phyloP scores from a whole-genome alignment of 2,888 invertebrate species.

The Macroteleia sp. region DNA sequence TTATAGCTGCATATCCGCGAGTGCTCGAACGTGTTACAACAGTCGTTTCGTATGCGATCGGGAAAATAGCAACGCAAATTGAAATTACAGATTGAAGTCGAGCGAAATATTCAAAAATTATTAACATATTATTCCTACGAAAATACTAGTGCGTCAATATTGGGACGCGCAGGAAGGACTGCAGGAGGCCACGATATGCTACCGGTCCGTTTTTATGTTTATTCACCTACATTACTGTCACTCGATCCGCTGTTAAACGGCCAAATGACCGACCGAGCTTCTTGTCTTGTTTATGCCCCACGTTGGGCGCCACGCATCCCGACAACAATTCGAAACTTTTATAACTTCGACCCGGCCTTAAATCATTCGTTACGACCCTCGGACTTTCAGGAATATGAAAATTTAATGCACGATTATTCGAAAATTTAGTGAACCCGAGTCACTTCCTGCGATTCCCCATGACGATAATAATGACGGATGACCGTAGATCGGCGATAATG shows the following conservation, averaged over 20 bases:
- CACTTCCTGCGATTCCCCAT: conserved; percentile 20
- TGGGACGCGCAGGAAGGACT: conserved; percentile 44
- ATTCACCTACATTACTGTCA: conserved; percentile 78
- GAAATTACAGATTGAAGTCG: conserved; percentile 59
- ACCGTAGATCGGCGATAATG: conserved; percentile 35
- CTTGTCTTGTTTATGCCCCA: conserved; percentile 63
- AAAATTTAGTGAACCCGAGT: conserved; percentile 27
- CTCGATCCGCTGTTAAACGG: conserved; percentile 79
- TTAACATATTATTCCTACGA: not conserved
- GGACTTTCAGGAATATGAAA: conserved; percentile 47
- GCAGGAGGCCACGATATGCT: conserved; percentile 70
- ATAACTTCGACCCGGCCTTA: conserved; percentile 16
- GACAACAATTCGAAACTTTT: conserved; percentile 35
- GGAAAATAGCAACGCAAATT: conserved; percentile 67
- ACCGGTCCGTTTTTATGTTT: conserved; percentile 78
- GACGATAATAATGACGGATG: conserved; percentile 43
- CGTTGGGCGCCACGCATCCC: conserved; percentile 31
- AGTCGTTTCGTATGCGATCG: conserved; percentile 71
- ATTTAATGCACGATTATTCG: conserved; percentile 34
- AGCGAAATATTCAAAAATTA: not conserved
- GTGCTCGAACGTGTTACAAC: conserved; percentile 73
- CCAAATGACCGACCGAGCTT: conserved; percentile 70
- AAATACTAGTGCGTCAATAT: conserved; percentile 11
- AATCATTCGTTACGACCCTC: conserved; percentile 37
- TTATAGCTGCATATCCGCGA: conserved; percentile 70